A percentile compares a stretch with the other conserved stretches of the same genome.
Conservation (phyloP, 2,888 invertebrate genomes). For the Chrysolina haemoptera region DNA sequence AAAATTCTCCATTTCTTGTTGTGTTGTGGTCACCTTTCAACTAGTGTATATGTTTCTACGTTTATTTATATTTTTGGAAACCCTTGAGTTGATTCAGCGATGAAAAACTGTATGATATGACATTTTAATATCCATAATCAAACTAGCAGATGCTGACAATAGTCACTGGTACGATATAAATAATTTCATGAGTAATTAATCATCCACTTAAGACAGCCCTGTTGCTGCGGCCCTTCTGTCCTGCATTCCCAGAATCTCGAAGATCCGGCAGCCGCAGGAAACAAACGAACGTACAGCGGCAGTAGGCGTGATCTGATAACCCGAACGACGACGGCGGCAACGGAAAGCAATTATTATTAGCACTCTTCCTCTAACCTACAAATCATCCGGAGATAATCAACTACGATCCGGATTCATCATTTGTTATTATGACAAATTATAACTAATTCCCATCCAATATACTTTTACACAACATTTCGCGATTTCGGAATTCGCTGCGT, state of each 20-base stretch:
- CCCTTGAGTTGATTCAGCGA: no score
- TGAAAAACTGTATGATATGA: neutral
- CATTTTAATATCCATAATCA: neutral
- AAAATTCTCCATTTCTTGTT: no score
- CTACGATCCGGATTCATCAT: conserved; percentile 60
- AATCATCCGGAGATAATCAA: conserved; percentile 66
- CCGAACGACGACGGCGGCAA: conserved; percentile 57
- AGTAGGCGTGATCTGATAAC: conserved; percentile 26
- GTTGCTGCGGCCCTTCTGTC: conserved; percentile 14
- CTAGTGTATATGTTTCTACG: no score
- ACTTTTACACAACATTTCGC: conserved; percentile 48
- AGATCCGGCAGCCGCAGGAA: conserved; percentile 15
- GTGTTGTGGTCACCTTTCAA: no score
- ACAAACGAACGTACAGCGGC: conserved; percentile 20
- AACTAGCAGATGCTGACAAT: neutral
- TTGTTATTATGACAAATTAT: conserved; percentile 62
- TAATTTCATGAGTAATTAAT: conserved; percentile 1
- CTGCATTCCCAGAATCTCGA: conserved; percentile 20
- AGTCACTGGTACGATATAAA: neutral
- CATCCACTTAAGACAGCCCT: neutral
- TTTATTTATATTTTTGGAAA: no score
- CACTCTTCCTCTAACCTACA: conserved; percentile 67
- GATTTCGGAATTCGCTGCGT: conserved; percentile 21
- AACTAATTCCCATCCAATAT: conserved; percentile 51
- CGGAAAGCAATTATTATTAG: conserved; percentile 68